Evolutionary conservation across 2,113 vertebrate genomes (phyloP), one percentile per base, ranked within the genome.

Genomic region (Bothrops jararaca): DNA sequence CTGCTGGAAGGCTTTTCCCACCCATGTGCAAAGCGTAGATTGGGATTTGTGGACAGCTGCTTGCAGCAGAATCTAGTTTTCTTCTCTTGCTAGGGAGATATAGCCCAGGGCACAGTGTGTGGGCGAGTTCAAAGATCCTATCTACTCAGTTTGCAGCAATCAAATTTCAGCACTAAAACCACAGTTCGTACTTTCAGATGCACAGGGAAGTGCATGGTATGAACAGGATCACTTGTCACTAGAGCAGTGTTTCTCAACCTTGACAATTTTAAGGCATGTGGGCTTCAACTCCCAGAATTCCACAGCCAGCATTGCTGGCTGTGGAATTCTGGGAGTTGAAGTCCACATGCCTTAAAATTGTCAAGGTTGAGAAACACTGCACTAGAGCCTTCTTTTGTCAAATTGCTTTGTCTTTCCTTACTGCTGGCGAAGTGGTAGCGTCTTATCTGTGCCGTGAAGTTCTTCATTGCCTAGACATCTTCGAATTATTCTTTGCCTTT

Each of bases 1-100:
- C 93, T 93, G 90, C 87, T 50, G 90, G 69, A 93, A 93, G 69
- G 93, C 91, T 93, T 93, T 93, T 86, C 93, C 53, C 87, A 93
- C 91, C 74, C 80, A 90, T 93, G 93, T 91, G 91, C 90, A 93
- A 69, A 92, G 89, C 26, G 9, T 54, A 86, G 80, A 48, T 29
- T 90, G 56, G 91, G 91, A 91, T 93, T 92, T 93, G 48, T 64
- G 91, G 91, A 74, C 93, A 90, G 74, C 90, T 91, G 93, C 45
- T 85, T n/a, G 69, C 86, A 91, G 90, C 90, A 91, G 20, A 64
- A 48, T 91, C 45, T 39, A 42, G 64, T 54, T 64, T 64, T 24
- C 29, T 90, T 93, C 86, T 58, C 53, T 89, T 88, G 11, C 53
- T 93, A n/a, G 45, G 57, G 89, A 50, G 58, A 56, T 86, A 56